Conservation (phyloP, 1,140 invertebrate species). For the Teleopsis dalmanni region DNA sequence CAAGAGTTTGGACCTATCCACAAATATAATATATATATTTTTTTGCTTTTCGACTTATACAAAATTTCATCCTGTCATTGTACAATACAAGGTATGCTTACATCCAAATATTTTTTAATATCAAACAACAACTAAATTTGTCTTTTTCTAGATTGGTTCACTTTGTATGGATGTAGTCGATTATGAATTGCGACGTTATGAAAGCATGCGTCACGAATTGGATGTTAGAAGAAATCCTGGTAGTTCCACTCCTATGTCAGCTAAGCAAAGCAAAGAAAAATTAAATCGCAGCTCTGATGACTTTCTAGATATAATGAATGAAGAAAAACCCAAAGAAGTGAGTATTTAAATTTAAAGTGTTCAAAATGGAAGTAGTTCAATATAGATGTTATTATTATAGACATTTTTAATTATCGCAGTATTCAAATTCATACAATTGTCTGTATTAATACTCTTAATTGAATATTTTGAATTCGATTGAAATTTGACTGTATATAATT, state of each 20-base stretch:
- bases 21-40: conserved; percentile 94
- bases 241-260: conserved; percentile 29
- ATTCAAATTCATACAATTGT: no score
- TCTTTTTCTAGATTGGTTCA: conserved; percentile 71
- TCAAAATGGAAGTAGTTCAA: no score
- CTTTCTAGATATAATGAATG: conserved; percentile 42
- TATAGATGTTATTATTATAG: no score
- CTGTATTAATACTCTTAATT: no score
- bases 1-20: conserved; percentile 90
- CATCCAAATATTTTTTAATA: not conserved
- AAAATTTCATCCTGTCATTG: conserved; percentile 88
- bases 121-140: no score
- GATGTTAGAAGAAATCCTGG: conserved; percentile 54
- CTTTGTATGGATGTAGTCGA: conserved; percentile 94
- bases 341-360: not conserved
- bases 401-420: no score
- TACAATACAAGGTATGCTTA: conserved; percentile 69
- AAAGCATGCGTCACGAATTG: conserved; percentile 88
- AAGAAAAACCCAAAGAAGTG: conserved; percentile 42
- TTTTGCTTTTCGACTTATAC: conserved; percentile 96
- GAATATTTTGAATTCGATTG: no score
- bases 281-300: conserved; percentile 38
- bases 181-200: conserved; percentile 85
- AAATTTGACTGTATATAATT: no score
- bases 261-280: conserved; percentile 39